Conservation (phyloP, 2,797 vertebrate genomes). For the Dicrostonyx torquatus region DNA sequence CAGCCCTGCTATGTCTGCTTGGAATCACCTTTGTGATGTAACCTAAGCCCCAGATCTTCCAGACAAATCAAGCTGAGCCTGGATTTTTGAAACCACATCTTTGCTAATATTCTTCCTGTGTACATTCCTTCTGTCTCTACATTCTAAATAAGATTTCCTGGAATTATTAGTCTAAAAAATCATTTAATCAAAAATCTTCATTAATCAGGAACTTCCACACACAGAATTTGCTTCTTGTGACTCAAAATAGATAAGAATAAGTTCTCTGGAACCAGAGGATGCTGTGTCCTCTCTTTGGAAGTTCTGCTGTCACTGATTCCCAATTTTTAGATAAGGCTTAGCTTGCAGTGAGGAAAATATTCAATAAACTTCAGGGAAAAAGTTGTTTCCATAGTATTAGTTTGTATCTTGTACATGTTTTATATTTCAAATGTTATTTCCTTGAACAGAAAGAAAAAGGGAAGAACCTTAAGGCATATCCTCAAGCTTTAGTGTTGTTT, state of each 20-base stretch:
- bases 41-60: neutral
- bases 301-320: neutral
- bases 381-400: neutral
- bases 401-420: neutral
- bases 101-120: conserved; percentile 5
- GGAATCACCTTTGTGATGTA: neutral
- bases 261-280: neutral
- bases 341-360: neutral
- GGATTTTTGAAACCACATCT: neutral
- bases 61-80: neutral
- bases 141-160: neutral
- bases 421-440: neutral
- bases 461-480: neutral
- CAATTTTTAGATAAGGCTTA: neutral
- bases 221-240: neutral
- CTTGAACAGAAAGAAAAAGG: neutral
- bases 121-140: neutral
- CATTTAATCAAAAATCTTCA: neutral
- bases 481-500: neutral
- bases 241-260: neutral
- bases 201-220: neutral
- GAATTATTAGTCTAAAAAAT: conserved; percentile 15
- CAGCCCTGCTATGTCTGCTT: neutral
- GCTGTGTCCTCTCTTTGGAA: neutral
- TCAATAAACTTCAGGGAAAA: neutral